Conservation (phyloP, 2,888 invertebrate species). For the Abrostola tripartita region DNA sequence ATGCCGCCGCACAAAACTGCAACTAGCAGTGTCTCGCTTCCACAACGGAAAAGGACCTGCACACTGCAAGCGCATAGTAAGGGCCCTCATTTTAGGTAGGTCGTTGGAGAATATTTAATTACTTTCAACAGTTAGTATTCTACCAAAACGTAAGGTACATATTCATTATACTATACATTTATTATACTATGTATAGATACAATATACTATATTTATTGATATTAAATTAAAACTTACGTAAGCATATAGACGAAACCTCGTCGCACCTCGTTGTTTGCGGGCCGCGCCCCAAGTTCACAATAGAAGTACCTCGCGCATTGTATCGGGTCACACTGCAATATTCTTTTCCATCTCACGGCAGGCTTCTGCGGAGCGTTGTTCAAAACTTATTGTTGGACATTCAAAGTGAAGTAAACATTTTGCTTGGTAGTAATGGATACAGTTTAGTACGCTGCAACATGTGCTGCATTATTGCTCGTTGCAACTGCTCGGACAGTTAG, state of each 20-base stretch:
- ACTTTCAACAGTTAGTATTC: too few relatives aligned
- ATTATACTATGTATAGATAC: too few relatives aligned
- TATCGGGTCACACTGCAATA: constrained; percentile 76
- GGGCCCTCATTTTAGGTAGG: too few relatives aligned
- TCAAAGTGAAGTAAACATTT: constrained; percentile 37
- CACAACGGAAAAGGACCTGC: too few relatives aligned
- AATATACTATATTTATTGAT: neutral
- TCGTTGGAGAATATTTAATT: too few relatives aligned
- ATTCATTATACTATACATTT: too few relatives aligned
- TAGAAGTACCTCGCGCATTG: constrained; percentile 80
- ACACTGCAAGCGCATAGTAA: too few relatives aligned
- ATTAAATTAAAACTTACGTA: constrained; percentile 68
- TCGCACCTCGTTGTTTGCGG: constrained; percentile 65
- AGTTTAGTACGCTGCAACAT: constrained; percentile 28
- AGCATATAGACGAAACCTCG: constrained; percentile 79
- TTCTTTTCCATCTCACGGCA: constrained; percentile 81
- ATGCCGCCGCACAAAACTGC: too few relatives aligned
- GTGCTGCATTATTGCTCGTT: neutral
- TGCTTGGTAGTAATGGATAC: constrained; percentile 31
- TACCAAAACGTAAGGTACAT: too few relatives aligned
- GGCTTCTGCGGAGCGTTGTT: constrained; percentile 66
- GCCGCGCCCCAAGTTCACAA: constrained; percentile 76
- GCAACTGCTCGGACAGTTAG: constrained; percentile 21
- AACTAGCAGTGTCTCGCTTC: too few relatives aligned
- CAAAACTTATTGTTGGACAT: constrained; percentile 48